Evolutionary conservation across 2,797 vertebrate genomes (phyloP).

Genomic region (Vireo griseus): DNA sequence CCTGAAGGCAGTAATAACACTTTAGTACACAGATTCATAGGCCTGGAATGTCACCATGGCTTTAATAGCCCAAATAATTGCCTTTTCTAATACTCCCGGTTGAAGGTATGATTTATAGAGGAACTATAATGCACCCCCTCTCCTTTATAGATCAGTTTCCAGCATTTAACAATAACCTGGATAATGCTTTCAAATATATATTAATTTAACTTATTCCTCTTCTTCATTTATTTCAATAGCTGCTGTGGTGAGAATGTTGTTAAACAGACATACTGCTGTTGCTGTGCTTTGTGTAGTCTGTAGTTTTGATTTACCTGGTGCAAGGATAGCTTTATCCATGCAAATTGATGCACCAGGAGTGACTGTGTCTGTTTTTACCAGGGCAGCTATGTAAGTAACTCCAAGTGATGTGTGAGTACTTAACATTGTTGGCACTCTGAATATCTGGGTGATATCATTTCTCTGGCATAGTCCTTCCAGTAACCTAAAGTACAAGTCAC

Average conservation of each 20-base stretch:
- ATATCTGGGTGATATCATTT: neutral
- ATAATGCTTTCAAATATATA: neutral
- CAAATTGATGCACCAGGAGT: neutral
- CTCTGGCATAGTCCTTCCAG: neutral
- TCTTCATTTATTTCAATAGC: neutral
- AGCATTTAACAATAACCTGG: neutral
- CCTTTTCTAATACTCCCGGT: neutral
- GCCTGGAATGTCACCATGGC: slow-evolving; percentile 22
- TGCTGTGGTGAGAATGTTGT: neutral
- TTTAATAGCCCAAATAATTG: neutral
- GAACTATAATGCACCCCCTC: neutral
- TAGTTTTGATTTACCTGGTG: neutral
- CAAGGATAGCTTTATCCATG: neutral
- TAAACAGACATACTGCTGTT: neutral
- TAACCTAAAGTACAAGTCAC: neutral
- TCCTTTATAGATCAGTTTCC: neutral
- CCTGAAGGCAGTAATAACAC: slow-evolving; percentile 11
- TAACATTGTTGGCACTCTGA: neutral
- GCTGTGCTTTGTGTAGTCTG: neutral
- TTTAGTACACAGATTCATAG: neutral
- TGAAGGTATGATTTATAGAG: neutral
- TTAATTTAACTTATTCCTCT: neutral
- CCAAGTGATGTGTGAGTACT: neutral
- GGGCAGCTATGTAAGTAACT: neutral
- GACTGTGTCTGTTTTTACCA: neutral